Evolutionary conservation across 1,140 invertebrate genomes (phyloP).

Genomic region (Macrotrachela quadricornifera): DNA sequence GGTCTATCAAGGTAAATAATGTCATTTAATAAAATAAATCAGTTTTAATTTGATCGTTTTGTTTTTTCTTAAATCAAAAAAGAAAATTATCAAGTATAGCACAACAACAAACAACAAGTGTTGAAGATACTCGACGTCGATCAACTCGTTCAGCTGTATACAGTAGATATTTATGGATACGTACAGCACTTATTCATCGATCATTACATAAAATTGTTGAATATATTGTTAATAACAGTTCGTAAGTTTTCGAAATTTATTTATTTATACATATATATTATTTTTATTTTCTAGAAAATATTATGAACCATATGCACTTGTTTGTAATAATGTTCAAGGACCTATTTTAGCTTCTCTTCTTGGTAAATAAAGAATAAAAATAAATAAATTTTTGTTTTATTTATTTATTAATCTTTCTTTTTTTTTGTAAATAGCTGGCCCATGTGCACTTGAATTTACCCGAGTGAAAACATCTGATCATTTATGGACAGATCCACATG

Average conservation of each 20-base stretch:
- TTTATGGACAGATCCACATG: constrained; percentile 68
- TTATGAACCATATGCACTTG: constrained; percentile 63
- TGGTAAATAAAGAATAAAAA: too few species aligned
- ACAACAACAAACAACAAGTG: neutral
- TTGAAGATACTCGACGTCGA: constrained; percentile 29
- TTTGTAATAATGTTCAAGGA: constrained; percentile 69
- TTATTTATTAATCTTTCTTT: too few species aligned
- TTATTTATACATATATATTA: constrained; percentile 31
- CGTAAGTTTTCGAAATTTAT: neutral
- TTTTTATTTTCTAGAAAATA: constrained; percentile 60
- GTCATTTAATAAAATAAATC: neutral
- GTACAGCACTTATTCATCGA: constrained; percentile 64
- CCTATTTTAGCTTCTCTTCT: constrained; percentile 59
- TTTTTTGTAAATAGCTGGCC: constrained; percentile 54
- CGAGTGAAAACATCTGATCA: constrained; percentile 63
- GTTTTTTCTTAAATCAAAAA: neutral
- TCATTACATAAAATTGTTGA: constrained; percentile 63
- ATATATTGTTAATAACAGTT: constrained; percentile 48
- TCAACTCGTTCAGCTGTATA: constrained; percentile 41
- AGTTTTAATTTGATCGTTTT: too few species aligned
- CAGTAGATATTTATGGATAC: constrained; percentile 59
- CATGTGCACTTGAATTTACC: constrained; percentile 71
- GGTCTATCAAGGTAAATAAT: neutral
- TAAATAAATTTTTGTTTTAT: too few species aligned
- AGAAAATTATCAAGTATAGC: neutral